Percentiles rank a stretch among this genome's conserved stretches.
Evolutionary conservation across 1,140 invertebrate species (phyloP).

Genomic region (Arion vulgaris): DNA sequence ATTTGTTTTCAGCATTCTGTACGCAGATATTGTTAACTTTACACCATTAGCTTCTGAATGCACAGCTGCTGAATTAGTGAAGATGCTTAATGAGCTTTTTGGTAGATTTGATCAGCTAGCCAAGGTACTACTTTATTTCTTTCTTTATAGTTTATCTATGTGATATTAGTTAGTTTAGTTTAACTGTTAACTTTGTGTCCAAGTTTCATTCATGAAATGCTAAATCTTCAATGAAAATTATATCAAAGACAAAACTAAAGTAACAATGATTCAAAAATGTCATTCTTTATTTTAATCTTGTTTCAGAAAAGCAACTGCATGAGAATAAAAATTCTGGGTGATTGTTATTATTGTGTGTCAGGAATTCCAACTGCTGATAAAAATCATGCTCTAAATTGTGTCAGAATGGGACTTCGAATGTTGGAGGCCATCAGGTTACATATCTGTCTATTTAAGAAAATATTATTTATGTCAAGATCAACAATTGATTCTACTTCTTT

Average conservation of each 20-base stretch:
- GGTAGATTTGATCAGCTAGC: constrained; percentile 95
- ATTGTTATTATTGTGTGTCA: constrained; percentile 96
- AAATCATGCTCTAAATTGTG: constrained; percentile 93
- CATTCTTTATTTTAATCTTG: background rate
- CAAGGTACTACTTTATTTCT: constrained; percentile 72
- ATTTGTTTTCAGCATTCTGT: constrained; percentile 83
- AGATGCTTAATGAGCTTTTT: constrained; percentile 93
- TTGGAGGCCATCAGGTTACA: constrained; percentile 87
- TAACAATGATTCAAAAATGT: no score
- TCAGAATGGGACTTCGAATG: constrained; percentile 96
- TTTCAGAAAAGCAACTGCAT: constrained; percentile 87
- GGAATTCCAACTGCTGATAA: constrained; percentile 88
- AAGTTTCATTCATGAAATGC: no score
- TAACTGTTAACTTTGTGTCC: no score
- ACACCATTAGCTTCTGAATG: constrained; percentile 86
- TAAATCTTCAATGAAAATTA: no score
- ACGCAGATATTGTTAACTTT: constrained; percentile 97
- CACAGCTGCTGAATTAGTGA: constrained; percentile 88
- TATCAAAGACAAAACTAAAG: no score
- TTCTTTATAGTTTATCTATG: no score
- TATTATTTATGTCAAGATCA: no score
- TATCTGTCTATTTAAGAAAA: background rate
- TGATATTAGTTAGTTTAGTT: no score
- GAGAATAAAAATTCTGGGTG: constrained; percentile 91
- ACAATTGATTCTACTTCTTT: no score